Evolutionary conservation across 53 echinoderm and acorn worm genomes (phyloP), one percentile per base, ranked within the genome.

Genomic region (Mesocentrotus franciscanus): DNA sequence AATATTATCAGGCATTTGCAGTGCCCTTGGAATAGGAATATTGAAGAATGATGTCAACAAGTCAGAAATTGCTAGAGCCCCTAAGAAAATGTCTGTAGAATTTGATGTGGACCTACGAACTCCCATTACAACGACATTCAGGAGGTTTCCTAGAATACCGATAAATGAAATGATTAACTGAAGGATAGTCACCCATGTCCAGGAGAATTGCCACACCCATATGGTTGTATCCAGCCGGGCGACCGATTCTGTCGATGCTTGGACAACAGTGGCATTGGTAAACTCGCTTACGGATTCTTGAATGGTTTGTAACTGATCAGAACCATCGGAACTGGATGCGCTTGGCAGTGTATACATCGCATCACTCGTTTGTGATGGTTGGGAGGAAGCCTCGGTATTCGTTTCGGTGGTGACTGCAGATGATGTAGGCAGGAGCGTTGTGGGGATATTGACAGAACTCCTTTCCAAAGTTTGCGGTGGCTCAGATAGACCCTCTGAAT

Each of bases 1-100:
- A 10, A 68, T 6, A 0, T 32, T 56, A 68, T 34, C 56, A 70
- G 92, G 71, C 10, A 72, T 29, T 16, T 92, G 92, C 12, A 42
- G 42, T 20, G 92, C 92, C 39, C 75, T 64, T 68, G 92, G 92
- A 49, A 72, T 33, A 10, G 92, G 92, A 15, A 92, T 42, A 56
- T 39, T 66, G 74, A 74, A 75, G 8, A 92, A 13, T n/a, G 92
- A 92, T 56, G 92, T 92, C 92, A 92, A n/a, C 55, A 92, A 7
- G 74, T 92, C 92, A 49, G 26, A 56, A 14, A 92, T 11, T 1
- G 92, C 92, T 20, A 92, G 75, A 92, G 92, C 92, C 3, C 24
- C 92, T 17, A 92, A n/a, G 26, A 92, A 72, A 24, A 92, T 74
- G 75, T 92, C 92, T 39, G 92, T 92, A 1, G 92, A 92, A 26